phyloP scores from a whole-genome alignment of 2,797 vertebrate genomes.

The Halcyon smyrnensis region DNA sequence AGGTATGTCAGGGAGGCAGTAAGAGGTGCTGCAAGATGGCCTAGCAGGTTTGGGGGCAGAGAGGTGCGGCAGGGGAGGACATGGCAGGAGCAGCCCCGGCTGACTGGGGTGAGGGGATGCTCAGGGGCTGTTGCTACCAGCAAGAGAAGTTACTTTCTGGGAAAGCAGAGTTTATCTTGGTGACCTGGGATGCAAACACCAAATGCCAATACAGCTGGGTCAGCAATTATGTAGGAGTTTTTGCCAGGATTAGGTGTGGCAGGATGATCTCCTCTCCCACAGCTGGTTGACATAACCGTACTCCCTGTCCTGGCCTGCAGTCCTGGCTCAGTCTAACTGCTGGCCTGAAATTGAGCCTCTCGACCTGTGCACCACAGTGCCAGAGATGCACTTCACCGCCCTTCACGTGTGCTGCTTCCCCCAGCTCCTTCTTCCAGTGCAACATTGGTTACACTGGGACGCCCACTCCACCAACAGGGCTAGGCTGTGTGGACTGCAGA shows the following conservation, averaged over 20 bases:
- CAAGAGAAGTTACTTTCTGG: background rate
- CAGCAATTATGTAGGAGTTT: background rate
- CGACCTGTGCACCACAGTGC: rapidly evolving
- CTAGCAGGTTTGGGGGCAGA: background rate
- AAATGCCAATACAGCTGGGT: background rate
- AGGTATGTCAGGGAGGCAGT: background rate
- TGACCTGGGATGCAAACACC: background rate
- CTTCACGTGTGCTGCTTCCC: background rate
- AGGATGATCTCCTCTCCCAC: background rate
- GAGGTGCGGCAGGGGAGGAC: background rate
- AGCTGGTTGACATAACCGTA: background rate
- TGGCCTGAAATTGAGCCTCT: background rate
- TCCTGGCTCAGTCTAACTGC: background rate
- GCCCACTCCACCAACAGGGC: rapidly evolving
- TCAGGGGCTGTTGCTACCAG: background rate
- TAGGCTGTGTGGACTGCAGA: background rate
- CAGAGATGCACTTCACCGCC: background rate
- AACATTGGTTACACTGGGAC: background rate
- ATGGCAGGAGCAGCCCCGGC: background rate
- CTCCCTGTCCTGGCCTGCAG: background rate
- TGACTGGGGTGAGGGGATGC: background rate
- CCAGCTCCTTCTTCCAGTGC: background rate
- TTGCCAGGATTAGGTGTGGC: background rate
- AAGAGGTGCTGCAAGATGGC: background rate
- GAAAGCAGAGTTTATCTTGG: background rate